Evolutionary conservation across 2,113 vertebrate species (phyloP), one percentile per base, ranked within the genome.

Genomic region (Lycaon pictus): DNA sequence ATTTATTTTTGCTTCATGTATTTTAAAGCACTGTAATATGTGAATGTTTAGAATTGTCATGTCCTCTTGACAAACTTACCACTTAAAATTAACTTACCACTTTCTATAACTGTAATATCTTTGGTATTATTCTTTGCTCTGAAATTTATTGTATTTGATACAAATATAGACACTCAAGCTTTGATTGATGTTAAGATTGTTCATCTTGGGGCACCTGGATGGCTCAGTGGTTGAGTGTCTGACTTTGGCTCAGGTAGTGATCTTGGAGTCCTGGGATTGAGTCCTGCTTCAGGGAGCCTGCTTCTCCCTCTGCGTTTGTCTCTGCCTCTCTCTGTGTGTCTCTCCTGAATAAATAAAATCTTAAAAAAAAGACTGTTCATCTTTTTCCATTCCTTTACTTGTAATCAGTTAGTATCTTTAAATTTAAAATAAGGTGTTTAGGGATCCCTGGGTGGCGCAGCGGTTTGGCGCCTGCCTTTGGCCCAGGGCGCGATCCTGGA

Each of bases 31-130:
- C 29, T 88, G 13, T 85, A 85, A 60, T 69, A 81, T 43, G 35
- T 80, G 17, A 81, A 94, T 82, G 43, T 86, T 93, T 90, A 87
- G 13, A 17, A 67, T 62, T 85, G 3, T 58, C 67, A 72, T 90
- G 20, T 95, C 67, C 37, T 87, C 65, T 95, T 88, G 72, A 93
- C 58, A 95, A 69, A 96, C 63, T 92, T 22, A 76, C 27, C 37
- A 74, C 51, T 95, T 91, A 93, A 96, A 95, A 90, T 82, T 71
- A 74, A 96, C 63, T 92, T 22, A 76, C 27, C 37, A 74, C 51
- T 95, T 91, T 90, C 77, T 71, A 74, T 88, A 25, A 94, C 55
- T 43, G 29, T 88, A 60, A 62, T 88, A 77, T 55, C 12, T 29
- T 1, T 56, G 11, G 11, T 82, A 67, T 72, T 80, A 86, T 96